Percentiles rank a stretch among this genome's conserved stretches.
Conservation (phyloP, 2,113 vertebrate species). For the Siphamia tubifer region DNA sequence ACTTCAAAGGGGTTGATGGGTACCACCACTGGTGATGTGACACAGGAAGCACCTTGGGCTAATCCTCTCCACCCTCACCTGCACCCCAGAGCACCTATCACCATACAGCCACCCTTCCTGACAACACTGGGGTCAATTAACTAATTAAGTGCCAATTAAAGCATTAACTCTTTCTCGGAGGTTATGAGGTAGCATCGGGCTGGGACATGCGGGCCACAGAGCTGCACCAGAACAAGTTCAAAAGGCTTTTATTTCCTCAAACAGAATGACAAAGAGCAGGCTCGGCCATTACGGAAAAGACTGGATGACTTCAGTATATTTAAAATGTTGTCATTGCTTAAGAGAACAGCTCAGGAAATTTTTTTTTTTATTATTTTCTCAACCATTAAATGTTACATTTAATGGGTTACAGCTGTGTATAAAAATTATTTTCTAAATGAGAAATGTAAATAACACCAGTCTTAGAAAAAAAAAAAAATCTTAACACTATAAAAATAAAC, state of each 20-base stretch:
- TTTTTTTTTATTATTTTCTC: too few species aligned
- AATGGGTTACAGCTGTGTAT: too few species aligned
- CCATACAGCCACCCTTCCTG: background rate
- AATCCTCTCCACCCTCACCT: conserved; percentile 68
- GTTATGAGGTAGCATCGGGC: conserved; percentile 38
- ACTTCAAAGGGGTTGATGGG: conserved; percentile 70
- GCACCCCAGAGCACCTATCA: conserved; percentile 10
- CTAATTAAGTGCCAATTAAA: conserved; percentile 78
- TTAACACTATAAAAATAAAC: background rate
- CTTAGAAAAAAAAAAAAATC: too few species aligned
- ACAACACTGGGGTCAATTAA: conserved; percentile 67
- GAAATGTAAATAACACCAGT: too few species aligned
- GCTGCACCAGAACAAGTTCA: conserved; percentile 48
- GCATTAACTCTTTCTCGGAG: conserved; percentile 52
- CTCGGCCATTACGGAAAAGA: background rate
- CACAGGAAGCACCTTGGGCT: conserved; percentile 75
- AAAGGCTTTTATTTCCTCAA: conserved; percentile 38
- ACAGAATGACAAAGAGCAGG: conserved; percentile 22
- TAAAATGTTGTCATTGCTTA: background rate
- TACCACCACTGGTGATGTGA: conserved; percentile 63
- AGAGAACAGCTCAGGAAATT: background rate
- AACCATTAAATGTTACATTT: background rate
- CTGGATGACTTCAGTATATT: conserved; percentile 7
- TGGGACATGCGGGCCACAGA: conserved; percentile 28
- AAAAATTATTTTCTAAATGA: too few species aligned